phyloP scores from a whole-genome alignment of 2,888 invertebrate genomes.

The Galeopsomyia nigrocyanea region DNA sequence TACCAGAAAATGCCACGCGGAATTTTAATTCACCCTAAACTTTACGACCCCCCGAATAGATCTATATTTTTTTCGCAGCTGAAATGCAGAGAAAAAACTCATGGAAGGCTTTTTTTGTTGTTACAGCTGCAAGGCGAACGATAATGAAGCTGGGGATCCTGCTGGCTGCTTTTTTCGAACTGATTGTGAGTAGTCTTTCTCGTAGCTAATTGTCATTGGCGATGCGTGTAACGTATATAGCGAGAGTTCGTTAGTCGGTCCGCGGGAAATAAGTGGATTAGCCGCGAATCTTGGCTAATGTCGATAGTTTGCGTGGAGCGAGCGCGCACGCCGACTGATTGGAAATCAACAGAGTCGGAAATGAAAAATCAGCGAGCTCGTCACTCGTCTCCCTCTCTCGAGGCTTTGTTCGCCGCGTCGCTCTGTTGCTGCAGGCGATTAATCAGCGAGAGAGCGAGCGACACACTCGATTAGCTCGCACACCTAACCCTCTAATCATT shows the following conservation, averaged over 20 bases:
- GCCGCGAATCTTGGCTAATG: no score
- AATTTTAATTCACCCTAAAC: slow-evolving; percentile 37
- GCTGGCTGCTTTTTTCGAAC: slow-evolving; percentile 25
- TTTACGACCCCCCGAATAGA: neutral
- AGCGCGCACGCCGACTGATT: no score
- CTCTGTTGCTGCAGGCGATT: slow-evolving; percentile 18
- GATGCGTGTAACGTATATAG: no score
- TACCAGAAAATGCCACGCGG: slow-evolving; percentile 24
- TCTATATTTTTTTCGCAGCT: neutral
- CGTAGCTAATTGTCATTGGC: no score
- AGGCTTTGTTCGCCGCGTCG: no score
- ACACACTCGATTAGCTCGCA: no score
- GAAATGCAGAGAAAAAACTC: neutral
- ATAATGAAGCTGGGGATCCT: slow-evolving; percentile 33
- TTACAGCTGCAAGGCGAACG: slow-evolving; percentile 36
- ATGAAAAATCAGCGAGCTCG: slow-evolving; percentile 3
- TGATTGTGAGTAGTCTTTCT: slow-evolving; percentile 30
- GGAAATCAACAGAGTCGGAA: no score
- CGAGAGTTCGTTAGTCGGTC: no score
- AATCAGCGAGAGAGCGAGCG: slow-evolving; percentile 34
- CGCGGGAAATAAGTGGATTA: no score
- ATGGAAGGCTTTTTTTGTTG: neutral
- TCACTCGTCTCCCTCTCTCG: neutral
- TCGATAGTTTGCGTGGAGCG: no score
- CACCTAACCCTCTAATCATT: no score